Conservation (phyloP, 2,888 invertebrate species). For the Tenthredo scrophulariae region DNA sequence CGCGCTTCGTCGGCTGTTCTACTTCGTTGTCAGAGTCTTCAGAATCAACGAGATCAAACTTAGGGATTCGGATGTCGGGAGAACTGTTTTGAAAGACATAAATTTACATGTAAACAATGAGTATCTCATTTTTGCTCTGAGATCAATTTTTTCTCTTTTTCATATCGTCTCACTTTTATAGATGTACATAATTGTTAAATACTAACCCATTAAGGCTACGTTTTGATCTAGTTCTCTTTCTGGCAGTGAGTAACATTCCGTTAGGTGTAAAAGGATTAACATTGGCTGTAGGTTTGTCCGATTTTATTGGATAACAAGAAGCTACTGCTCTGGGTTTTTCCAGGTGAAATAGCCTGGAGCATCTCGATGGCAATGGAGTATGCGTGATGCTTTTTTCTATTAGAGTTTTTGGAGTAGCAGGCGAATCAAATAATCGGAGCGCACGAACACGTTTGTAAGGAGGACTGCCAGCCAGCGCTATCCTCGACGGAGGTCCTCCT, state of each 20-base stretch:
- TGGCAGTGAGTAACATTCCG: slow-evolving; percentile 84
- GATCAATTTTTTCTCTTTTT: neutral
- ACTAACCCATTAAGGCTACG: slow-evolving; percentile 77
- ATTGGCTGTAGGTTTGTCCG: slow-evolving; percentile 84
- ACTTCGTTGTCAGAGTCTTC: slow-evolving; percentile 80
- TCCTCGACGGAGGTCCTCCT: slow-evolving; percentile 67
- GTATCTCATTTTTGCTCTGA: neutral
- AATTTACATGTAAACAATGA: neutral
- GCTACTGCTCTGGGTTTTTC: slow-evolving; percentile 79
- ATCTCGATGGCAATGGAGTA: slow-evolving; percentile 79
- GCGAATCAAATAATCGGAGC: slow-evolving; percentile 89
- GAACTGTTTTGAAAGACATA: slow-evolving; percentile 63
- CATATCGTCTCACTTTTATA: neutral
- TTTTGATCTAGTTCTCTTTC: slow-evolving; percentile 85
- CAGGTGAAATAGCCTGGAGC: slow-evolving; percentile 69
- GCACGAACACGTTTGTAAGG: slow-evolving; percentile 83
- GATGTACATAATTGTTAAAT: slow-evolving; percentile 43
- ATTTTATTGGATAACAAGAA: slow-evolving; percentile 74
- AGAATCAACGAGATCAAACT: slow-evolving; percentile 72
- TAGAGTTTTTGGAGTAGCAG: slow-evolving; percentile 91
- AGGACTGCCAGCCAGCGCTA: slow-evolving; percentile 79
- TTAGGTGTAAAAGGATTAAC: slow-evolving; percentile 93
- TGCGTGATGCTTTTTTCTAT: slow-evolving; percentile 86
- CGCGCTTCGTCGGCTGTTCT: slow-evolving; percentile 88
- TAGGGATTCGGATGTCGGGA: slow-evolving; percentile 72